These are phyloP conservation scores for Gallirallus australis DNA, from an alignment of 2,797 vertebrate genomes.

Conservation along the genomic window DNA sequence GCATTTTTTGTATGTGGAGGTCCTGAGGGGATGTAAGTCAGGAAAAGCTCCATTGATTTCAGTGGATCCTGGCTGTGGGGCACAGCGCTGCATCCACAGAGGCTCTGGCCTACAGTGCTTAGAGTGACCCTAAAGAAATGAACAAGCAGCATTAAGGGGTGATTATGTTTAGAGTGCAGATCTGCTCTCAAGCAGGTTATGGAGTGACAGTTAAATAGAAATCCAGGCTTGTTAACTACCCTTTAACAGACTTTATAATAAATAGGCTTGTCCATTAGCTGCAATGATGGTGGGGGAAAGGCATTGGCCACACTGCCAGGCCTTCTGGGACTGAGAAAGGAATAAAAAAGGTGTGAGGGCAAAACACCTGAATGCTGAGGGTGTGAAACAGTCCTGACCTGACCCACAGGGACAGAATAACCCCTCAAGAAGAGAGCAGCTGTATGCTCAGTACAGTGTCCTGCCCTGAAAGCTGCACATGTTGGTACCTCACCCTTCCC, in stretches of 20 bases:
- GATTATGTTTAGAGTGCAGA: slow-evolving; percentile 28
- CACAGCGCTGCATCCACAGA: background rate
- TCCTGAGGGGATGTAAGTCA: slow-evolving; percentile 56
- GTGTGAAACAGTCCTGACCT: background rate
- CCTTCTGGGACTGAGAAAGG: background rate
- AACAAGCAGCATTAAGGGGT: slow-evolving; percentile 60
- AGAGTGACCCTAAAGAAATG: slow-evolving; percentile 61
- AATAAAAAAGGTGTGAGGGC: background rate
- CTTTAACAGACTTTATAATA: slow-evolving; percentile 11
- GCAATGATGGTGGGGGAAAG: background rate
- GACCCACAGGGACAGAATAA: background rate
- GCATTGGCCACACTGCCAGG: background rate
- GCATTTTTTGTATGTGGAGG: slow-evolving; percentile 26
- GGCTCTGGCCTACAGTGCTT: slow-evolving; percentile 36
- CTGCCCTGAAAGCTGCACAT: background rate
- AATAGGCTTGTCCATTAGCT: slow-evolving; percentile 3
- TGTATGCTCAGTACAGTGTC: background rate
- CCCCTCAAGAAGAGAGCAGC: background rate
- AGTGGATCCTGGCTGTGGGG: slow-evolving; percentile 18
- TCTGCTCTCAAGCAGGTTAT: slow-evolving; percentile 50
- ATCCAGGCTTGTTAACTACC: slow-evolving; percentile 10
- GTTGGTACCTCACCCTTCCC: background rate
- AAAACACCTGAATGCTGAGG: background rate
- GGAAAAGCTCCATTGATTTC: slow-evolving; percentile 42
- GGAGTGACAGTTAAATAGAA: slow-evolving; percentile 44